Evolutionary conservation across 2,797 vertebrate species (phyloP).

Genomic region (Thaleichthys pacificus): DNA sequence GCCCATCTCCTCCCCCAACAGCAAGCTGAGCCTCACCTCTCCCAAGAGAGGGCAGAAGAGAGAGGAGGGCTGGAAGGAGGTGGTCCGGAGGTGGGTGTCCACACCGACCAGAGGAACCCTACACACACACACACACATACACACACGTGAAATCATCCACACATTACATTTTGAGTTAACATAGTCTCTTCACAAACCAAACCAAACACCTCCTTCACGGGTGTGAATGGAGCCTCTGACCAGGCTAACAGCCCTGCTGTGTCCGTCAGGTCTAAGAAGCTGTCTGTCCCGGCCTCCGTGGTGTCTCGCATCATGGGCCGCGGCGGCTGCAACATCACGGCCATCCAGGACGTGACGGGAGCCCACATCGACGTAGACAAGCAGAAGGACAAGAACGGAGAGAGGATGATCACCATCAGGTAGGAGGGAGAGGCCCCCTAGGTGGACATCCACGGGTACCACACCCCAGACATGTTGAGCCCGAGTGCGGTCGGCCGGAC

Average conservation of each 20-base stretch:
- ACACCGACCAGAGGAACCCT: neutral
- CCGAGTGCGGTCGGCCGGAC: too few species aligned
- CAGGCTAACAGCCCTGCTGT: neutral
- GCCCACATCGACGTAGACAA: slow-evolving; percentile 99
- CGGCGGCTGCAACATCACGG: slow-evolving; percentile 98
- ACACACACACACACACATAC: neutral
- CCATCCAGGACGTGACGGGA: slow-evolving; percentile 98
- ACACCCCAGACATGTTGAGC: neutral
- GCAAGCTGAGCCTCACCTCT: slow-evolving; percentile 95
- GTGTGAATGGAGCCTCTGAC: too few species aligned
- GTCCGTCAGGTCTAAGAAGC: slow-evolving; percentile 91
- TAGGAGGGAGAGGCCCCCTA: slow-evolving; percentile 56
- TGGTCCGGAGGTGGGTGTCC: slow-evolving; percentile 87
- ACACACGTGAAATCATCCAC: neutral
- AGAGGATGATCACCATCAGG: slow-evolving; percentile 99
- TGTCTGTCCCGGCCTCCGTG: slow-evolving; percentile 96
- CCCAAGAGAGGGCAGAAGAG: slow-evolving; percentile 96
- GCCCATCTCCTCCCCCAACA: slow-evolving; percentile 89
- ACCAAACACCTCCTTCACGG: neutral
- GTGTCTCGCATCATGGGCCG: slow-evolving; percentile 99
- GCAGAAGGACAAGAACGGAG: slow-evolving; percentile 99
- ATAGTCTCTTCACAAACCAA: neutral
- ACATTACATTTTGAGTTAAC: too few species aligned
- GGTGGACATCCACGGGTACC: slow-evolving; percentile 20
- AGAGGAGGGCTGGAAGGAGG: slow-evolving; percentile 99